phyloP scores from a whole-genome alignment of 2,797 vertebrate genomes.

The Sebastes minor region DNA sequence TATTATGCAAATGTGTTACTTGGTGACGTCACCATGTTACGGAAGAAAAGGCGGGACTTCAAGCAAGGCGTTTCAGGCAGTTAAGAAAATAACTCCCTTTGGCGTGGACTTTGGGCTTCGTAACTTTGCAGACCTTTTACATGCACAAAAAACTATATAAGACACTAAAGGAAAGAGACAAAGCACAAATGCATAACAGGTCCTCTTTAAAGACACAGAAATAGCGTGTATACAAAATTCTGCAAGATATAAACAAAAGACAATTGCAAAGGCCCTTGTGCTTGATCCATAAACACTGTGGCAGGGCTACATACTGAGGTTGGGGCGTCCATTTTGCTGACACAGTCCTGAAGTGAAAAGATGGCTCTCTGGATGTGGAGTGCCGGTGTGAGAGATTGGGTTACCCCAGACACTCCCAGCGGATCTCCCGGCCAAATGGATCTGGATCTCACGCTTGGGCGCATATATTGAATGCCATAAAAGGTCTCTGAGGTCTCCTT shows the following conservation, averaged over 20 bases:
- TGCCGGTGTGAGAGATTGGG: constrained; percentile 81
- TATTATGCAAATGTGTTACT: no score
- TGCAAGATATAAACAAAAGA: constrained; percentile 10
- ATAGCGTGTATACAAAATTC: background rate
- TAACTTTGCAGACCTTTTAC: no score
- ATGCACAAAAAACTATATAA: no score
- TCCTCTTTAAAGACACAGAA: background rate
- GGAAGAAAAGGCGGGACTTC: no score
- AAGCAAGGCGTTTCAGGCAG: no score
- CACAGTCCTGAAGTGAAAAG: constrained; percentile 75
- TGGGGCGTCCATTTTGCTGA: constrained; percentile 78
- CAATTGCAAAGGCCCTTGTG: constrained; percentile 2
- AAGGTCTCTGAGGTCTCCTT: constrained; percentile 82
- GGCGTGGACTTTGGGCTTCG: no score
- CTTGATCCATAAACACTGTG: constrained; percentile 31
- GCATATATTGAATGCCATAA: constrained; percentile 85
- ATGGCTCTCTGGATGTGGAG: constrained; percentile 78
- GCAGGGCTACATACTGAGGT: constrained; percentile 24
- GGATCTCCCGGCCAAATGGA: constrained; percentile 81
- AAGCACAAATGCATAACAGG: no score
- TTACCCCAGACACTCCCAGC: constrained; percentile 82
- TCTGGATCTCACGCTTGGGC: constrained; percentile 83
- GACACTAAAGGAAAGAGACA: no score
- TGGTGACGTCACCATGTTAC: no score
- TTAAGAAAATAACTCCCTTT: no score